These are phyloP conservation scores for Halcyon senegalensis DNA, from an alignment of 2,113 vertebrate genomes.

Conservation along the genomic window DNA sequence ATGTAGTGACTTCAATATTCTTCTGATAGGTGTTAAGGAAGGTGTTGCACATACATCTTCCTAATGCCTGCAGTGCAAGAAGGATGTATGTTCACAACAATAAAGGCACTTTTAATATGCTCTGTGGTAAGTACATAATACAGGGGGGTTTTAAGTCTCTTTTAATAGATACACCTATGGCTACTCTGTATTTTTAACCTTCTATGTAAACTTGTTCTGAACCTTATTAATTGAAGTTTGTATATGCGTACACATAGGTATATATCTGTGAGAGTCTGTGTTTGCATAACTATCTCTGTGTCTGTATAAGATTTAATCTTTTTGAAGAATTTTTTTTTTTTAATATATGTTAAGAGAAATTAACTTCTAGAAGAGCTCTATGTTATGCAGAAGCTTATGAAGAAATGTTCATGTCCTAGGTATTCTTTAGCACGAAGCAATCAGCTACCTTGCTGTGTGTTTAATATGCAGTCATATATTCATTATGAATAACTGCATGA, in stretches of 20 bases:
- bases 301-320: background rate
- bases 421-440: background rate
- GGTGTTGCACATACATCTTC: background rate
- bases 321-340: background rate
- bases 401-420: background rate
- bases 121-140: background rate
- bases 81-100: background rate
- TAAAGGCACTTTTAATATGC: background rate
- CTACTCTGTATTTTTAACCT: background rate
- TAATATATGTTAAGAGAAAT: background rate
- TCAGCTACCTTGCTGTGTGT: background rate
- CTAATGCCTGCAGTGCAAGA: background rate
- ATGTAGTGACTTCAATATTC: background rate
- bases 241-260: accelerated
- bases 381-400: background rate
- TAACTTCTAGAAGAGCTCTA: background rate
- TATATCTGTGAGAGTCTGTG: background rate
- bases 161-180: background rate
- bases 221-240: background rate
- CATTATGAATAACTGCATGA: background rate
- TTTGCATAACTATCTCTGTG: background rate
- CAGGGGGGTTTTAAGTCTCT: accelerated
- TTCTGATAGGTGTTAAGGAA: background rate
- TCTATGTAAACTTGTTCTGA: background rate
- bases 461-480: background rate